Conservation (phyloP, 1,140 invertebrate species). For the Scaptomyza graminum region DNA sequence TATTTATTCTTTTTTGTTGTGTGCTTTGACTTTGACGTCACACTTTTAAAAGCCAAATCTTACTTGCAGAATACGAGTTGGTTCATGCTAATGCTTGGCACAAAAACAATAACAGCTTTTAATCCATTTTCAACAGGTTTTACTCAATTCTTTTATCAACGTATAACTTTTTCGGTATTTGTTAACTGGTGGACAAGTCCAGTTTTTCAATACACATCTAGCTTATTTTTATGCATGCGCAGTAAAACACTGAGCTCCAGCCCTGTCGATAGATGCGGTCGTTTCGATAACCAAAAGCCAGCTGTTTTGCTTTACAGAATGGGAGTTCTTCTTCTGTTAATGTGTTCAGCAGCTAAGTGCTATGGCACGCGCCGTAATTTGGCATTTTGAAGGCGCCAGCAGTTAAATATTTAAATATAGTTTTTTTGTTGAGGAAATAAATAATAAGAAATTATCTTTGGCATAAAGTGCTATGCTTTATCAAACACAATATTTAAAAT, state of each 20-base stretch:
- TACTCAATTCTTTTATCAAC: not conserved
- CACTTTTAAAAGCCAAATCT: not conserved
- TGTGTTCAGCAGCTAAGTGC: slow-evolving; percentile 32
- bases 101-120: not conserved
- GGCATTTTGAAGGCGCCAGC: not conserved
- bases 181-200: not conserved
- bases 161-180: not conserved
- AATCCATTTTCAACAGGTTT: not conserved
- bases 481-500: too few species aligned
- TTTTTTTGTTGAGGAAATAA: not conserved
- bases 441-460: too few species aligned
- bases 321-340: too few species aligned
- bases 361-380: not conserved
- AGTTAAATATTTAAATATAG: not conserved
- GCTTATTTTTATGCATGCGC: not conserved
- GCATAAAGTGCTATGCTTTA: too few species aligned
- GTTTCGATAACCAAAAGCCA: slow-evolving; percentile 26
- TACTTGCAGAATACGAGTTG: not conserved
- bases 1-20: not conserved
- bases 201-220: not conserved
- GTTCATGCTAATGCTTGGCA: not conserved
- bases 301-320: too few species aligned
- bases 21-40: not conserved
- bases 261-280: slow-evolving; percentile 5
- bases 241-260: slow-evolving; percentile 5